These are phyloP conservation scores for Catharus ustulatus DNA, from an alignment of 2,797 vertebrate genomes.

Conservation along the genomic window DNA sequence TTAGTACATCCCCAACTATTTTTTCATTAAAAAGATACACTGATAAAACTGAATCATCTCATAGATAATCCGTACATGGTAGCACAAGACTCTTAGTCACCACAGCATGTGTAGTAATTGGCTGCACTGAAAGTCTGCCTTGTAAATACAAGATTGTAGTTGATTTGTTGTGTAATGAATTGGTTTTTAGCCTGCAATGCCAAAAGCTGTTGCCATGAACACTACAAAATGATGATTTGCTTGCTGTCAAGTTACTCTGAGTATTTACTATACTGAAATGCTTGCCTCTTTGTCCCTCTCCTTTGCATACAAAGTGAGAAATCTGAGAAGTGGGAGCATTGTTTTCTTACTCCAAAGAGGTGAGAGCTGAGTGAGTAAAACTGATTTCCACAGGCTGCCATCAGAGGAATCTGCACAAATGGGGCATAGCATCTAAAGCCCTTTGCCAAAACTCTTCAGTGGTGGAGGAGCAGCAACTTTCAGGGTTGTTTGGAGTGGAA, in stretches of 20 bases:
- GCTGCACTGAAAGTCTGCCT: background rate
- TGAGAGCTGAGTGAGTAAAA: background rate
- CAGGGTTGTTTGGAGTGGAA: background rate
- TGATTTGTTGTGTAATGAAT: slow-evolving; percentile 14
- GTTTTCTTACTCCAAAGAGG: background rate
- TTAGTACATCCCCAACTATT: background rate
- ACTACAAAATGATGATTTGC: background rate
- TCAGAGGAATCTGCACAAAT: background rate
- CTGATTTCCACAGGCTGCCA: background rate
- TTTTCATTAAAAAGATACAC: background rate
- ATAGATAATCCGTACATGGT: background rate
- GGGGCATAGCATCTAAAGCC: background rate
- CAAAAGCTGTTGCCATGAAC: slow-evolving; percentile 10
- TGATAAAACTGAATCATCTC: background rate
- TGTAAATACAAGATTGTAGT: background rate
- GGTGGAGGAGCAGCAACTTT: background rate
- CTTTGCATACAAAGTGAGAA: background rate
- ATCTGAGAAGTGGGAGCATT: background rate
- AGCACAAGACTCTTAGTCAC: background rate
- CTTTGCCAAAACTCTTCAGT: background rate
- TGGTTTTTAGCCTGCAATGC: background rate
- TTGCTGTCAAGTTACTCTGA: background rate
- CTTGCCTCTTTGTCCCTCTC: background rate
- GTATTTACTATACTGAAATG: background rate
- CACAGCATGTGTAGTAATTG: background rate